phyloP scores from a whole-genome alignment of 2,113 vertebrate genomes.

The Archilochus colubris region DNA sequence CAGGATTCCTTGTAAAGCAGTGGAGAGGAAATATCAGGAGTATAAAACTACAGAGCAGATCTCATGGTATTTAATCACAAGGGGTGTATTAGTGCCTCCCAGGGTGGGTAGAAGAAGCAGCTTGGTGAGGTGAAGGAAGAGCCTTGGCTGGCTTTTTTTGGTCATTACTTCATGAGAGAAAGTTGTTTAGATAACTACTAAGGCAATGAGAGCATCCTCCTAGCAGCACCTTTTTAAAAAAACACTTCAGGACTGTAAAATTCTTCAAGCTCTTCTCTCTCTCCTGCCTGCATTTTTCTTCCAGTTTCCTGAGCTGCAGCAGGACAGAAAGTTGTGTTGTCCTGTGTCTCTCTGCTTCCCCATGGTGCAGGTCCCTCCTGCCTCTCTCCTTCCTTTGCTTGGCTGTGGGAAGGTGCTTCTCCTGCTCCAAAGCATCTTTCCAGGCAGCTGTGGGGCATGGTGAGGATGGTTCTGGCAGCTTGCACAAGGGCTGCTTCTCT shows the following conservation, averaged over 20 bases:
- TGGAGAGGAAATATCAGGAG: not conserved
- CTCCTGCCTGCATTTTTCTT: not conserved
- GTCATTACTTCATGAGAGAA: not conserved
- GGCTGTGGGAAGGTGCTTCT: not conserved
- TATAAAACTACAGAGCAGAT: not conserved
- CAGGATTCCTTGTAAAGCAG: not conserved
- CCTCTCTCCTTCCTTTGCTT: accelerated
- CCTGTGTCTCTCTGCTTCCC: not conserved
- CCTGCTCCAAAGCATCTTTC: not conserved
- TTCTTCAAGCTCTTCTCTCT: not conserved
- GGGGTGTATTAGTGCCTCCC: not conserved
- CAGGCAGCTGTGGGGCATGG: accelerated
- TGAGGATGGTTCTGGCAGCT: not conserved
- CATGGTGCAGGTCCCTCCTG: accelerated
- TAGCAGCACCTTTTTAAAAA: not conserved
- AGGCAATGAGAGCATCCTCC: not conserved
- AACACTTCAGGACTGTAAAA: not conserved
- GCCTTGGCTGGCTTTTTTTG: not conserved
- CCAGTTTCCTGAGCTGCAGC: not conserved
- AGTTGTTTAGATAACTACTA: not conserved
- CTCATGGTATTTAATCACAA: not conserved
- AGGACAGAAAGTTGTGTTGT: not conserved
- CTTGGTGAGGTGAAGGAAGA: not conserved
- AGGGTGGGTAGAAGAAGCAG: not conserved
- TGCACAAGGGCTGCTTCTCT: not conserved